These are phyloP conservation scores for Cacoxenus indagator DNA, from an alignment of 2,888 invertebrate genomes.

Conservation along the genomic window DNA sequence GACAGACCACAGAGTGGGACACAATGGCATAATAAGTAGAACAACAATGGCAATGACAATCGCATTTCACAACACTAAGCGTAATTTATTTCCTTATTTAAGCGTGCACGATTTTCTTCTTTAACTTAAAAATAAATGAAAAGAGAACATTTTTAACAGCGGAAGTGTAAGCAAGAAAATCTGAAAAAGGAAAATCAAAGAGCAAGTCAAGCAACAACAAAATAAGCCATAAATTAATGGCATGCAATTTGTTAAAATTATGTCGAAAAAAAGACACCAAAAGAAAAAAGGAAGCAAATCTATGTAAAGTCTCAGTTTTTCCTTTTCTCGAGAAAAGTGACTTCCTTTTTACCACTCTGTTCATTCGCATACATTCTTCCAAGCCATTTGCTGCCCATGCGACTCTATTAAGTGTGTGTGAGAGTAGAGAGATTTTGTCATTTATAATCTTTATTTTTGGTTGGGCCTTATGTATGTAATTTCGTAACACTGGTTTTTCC, in stretches of 20 bases:
- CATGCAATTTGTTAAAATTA: constrained; percentile 58
- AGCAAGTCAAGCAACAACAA: constrained; percentile 3
- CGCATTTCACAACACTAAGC: constrained; percentile 6
- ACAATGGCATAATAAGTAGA: too few relatives aligned
- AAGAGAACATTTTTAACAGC: not conserved
- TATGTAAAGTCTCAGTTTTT: not conserved
- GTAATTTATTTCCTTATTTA: not conserved
- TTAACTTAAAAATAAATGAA: not conserved
- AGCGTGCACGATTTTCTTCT: not conserved
- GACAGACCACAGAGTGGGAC: too few relatives aligned
- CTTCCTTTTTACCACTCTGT: not conserved
- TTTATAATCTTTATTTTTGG: too few relatives aligned
- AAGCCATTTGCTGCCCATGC: not conserved
- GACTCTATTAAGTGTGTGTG: not conserved
- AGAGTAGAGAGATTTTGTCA: too few relatives aligned
- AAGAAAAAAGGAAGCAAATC: not conserved
- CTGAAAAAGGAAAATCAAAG: not conserved
- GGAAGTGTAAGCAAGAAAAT: not conserved
- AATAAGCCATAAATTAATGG: constrained; percentile 63
- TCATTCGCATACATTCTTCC: too few relatives aligned
- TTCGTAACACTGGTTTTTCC: too few relatives aligned
- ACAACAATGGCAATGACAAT: too few relatives aligned
- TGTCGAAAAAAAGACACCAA: constrained; percentile 30
- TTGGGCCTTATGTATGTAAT: too few relatives aligned
- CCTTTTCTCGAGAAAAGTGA: not conserved